Base-by-base conservation (phyloP, 2,888 invertebrate species). In the Spodoptera picta region DNA sequence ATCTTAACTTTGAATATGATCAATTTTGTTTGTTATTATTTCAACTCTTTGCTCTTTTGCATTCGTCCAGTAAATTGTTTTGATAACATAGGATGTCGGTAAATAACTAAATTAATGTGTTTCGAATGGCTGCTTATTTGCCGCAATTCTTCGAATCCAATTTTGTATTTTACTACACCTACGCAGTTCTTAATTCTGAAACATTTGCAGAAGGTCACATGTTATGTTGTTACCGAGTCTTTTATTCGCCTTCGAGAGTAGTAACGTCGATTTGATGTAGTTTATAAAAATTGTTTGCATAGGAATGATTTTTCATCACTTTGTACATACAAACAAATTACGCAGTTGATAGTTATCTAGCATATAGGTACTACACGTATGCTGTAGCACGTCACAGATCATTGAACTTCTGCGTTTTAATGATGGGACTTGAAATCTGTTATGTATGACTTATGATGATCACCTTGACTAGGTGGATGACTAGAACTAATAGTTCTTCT, bases 101-200 rank as follows among this genome's bases (percentile, higher is more conserved):
- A 83, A 85, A 85, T 83, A 83, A 84, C 82, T 79, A 80, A 87
- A 86, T 87, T 87, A 86, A 88, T 90, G 86, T 77, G 81, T 83
- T 87, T 84, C 86, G 80, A 87, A 87, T 87, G 84, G 82, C 84
- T 86, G 83, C 84, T 87, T 86, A 82, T 84, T 87, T 84, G 84
- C 82, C 80, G 81, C 85, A 88, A 83, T 91, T 92, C 90, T 83
- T 86, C 85, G 91, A 88, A 91, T 84, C 87, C 88, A 90, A 90
- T 92, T 91, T 91, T 87, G 90, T 89, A 88, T 89, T 90, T 90
- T 87, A 86, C 86, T 81, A 85, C 91, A 85, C 90, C 91, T 89
- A 91, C 91, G 85, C 90, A 85, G 78, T 83, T 85, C 81, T 85
- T 87, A 83, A 88, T 87, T 86, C 85, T 81, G 83, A 79, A 84